These are phyloP conservation scores for Neoniphon sammara DNA, from an alignment of 2,797 vertebrate species.

Conservation along the genomic window DNA sequence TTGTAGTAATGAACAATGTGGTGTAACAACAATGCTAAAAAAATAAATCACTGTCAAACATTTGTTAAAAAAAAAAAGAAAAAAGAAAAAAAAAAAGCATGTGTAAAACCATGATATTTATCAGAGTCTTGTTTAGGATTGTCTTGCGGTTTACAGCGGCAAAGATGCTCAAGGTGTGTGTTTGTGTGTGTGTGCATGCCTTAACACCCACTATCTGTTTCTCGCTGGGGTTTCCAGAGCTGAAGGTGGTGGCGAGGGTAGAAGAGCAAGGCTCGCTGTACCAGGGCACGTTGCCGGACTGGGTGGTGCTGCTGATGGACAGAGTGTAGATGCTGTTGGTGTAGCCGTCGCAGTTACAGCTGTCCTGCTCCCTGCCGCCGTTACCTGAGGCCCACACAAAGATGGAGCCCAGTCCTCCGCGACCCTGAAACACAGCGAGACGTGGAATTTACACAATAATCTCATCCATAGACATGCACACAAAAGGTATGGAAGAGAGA, in stretches of 20 bases:
- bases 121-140: no score
- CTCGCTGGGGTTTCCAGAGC: slow-evolving; percentile 95
- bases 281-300: slow-evolving; percentile 95
- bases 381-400: slow-evolving; percentile 98
- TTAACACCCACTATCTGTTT: slow-evolving; percentile 93
- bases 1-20: no score
- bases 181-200: slow-evolving; percentile 12
- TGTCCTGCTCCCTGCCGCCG: slow-evolving; percentile 94
- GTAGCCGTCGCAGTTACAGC: slow-evolving; percentile 98
- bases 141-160: no score
- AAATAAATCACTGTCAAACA: no score
- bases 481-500: not conserved
- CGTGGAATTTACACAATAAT: not conserved
- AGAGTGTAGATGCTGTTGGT: slow-evolving; percentile 99
- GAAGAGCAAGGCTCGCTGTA: slow-evolving; percentile 99
- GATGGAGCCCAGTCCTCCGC: slow-evolving; percentile 92
- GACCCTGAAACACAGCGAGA: slow-evolving; percentile 82
- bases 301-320: slow-evolving; percentile 98
- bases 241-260: slow-evolving; percentile 96
- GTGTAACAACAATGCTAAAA: no score
- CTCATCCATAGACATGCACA: not conserved
- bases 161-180: slow-evolving; percentile 19
- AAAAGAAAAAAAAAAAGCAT: no score
- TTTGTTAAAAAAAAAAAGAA: no score
- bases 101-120: no score